Evolutionary conservation across 2,888 invertebrate species (phyloP), one percentile per base, ranked within the genome.

Genomic region (Euzophera pinguis): DNA sequence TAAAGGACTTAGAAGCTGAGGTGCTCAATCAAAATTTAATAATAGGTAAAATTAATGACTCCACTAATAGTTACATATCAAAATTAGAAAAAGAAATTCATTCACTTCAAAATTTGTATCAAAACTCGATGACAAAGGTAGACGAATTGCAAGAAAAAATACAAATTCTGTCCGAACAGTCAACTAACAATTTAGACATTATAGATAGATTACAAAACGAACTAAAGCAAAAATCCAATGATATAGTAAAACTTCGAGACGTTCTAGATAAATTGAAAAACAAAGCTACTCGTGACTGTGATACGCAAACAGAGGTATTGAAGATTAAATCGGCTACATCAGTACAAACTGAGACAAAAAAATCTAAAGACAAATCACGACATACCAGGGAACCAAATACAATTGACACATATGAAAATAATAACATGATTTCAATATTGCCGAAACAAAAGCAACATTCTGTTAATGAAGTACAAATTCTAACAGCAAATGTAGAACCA

Each of bases 21-120:
- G 71, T 83, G 53, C 56, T 67, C 29, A 88, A 87, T 60, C 82
- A 87, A 65, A 78, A 81, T 55, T 60, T 88, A 13, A 75, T 89
- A 16, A 73, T 76, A 41, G 73, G 84, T 41, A 78, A 76, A 68
- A 69, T 83, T 14, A 80, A 80, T 50, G 60, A 79, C 61, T 73
- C 79, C 1, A 75, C 71, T 27, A 63, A 80, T 64, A 72, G 63
- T 35, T 75, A 78, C 49, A 75, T 82, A 54, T 56, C 60, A 13
- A 84, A 81, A 65, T 64, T 90, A 51, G 69, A 78, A 64, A 70
- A 75, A 27, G 82, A 90, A 60, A 64, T 84, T 38, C 50, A 71
- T 47, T 61, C 67, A 35, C 62, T 86, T 16, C 65, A 81, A 70
- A 55, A 65, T 12, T 57, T 76, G 5, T 84, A 86, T 54, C 43